Evolutionary conservation across 2,113 vertebrate genomes (phyloP), one percentile per base, ranked within the genome.

Genomic region (Paralichthys olivaceus): DNA sequence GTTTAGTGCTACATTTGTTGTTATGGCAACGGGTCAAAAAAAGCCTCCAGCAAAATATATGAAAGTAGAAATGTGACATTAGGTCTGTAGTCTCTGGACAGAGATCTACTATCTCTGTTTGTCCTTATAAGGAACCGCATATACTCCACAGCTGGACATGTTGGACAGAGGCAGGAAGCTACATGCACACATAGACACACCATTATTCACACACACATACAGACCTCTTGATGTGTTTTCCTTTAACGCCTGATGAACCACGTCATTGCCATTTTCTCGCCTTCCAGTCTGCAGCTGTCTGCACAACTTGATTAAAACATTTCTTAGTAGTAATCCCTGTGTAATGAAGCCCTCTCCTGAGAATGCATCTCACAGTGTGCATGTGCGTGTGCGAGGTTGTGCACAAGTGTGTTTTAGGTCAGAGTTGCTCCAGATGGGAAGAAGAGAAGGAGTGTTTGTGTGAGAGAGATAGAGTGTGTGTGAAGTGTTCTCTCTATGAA

Each of bases 281-380:
- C 87, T 90, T 75, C 85, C 85, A 70, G 80, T 86, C 86, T 86
- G 85, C 92, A 94, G 91, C 93, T 93, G 92, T 93, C 92, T 81
- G 84, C 88, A 84, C 89, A 89, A 89, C 77, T 92, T 91, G 90
- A 93, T 94, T 93, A 93, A 93, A 91, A 93, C 87, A 89, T 93
- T 90, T 92, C 85, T 90, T 90, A 86, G 37, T 90, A 76, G 90
- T 92, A 90, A 92, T 92, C 92, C 91, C 89, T 88, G 87, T 93
- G 90, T 93, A 93, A 93, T 93, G 88, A 94, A 93, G 79, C 88
- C 80, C 83, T 91, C 90, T 91, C 91, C 70, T 80, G 90, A 91
- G 92, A 90, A 84, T 69, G 71, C 54, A 77, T 84, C 69, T 81
- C 15, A 34, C 62, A 57, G 59, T 80, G 56, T 82, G 75, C 67